phyloP scores from a whole-genome alignment of 1,140 invertebrate species.

The Atopsyche davidsoni region DNA sequence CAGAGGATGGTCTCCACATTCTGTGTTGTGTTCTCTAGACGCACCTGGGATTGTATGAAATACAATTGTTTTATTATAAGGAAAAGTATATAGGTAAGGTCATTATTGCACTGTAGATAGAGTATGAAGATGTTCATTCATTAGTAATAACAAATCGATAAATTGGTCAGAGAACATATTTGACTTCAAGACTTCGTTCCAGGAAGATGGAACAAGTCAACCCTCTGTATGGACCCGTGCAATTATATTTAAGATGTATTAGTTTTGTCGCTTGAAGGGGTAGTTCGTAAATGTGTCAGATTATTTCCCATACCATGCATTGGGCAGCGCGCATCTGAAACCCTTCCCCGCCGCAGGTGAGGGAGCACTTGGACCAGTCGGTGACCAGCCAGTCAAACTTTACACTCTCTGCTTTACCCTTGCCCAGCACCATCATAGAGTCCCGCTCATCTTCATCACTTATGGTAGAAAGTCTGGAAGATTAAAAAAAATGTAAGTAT shows the following conservation, averaged over 20 bases:
- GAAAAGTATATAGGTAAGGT: too few relatives aligned
- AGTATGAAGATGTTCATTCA: too few relatives aligned
- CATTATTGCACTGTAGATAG: too few relatives aligned
- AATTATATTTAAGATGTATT: too few relatives aligned
- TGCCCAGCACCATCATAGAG: slow-evolving; percentile 20
- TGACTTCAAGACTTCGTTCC: too few relatives aligned
- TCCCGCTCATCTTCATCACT: slow-evolving; percentile 21
- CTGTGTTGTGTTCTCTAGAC: slow-evolving; percentile 50
- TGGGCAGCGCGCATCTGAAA: slow-evolving; percentile 64
- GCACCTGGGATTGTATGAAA: too few relatives aligned
- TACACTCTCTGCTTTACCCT: slow-evolving; percentile 34
- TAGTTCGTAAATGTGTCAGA: too few relatives aligned
- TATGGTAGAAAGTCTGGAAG: slow-evolving; percentile 14
- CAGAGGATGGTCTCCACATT: slow-evolving; percentile 61
- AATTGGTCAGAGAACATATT: not conserved
- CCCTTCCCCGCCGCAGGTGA: slow-evolving; percentile 76
- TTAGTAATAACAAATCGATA: too few relatives aligned
- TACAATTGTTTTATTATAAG: too few relatives aligned
- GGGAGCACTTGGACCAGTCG: slow-evolving; percentile 81
- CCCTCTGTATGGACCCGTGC: too few relatives aligned
- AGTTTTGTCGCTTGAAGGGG: too few relatives aligned
- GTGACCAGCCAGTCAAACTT: slow-evolving; percentile 75
- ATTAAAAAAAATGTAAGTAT: not conserved
- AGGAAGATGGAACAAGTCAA: too few relatives aligned
- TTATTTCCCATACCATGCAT: slow-evolving; percentile 63